These are phyloP conservation scores for Phaethon lepturus DNA, from an alignment of 2,113 vertebrate species.

Conservation along the genomic window DNA sequence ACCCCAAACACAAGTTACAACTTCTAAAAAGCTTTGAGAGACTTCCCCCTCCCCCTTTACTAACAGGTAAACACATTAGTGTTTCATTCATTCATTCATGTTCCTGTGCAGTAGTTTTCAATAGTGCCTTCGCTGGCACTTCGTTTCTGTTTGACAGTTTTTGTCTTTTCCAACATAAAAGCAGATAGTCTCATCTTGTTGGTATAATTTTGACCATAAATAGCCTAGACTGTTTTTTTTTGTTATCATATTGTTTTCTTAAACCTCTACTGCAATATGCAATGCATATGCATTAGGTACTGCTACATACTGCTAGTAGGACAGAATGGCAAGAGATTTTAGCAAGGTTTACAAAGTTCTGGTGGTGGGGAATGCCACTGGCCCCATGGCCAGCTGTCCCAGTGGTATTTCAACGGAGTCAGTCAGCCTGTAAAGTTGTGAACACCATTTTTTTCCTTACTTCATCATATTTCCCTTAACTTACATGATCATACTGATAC, in stretches of 20 bases:
- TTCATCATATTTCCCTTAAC: neutral
- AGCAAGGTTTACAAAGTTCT: neutral
- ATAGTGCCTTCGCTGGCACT: neutral
- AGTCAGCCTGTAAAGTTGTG: neutral
- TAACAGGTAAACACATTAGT: neutral
- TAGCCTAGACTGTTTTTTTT: neutral
- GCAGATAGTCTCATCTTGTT: neutral
- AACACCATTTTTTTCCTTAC: neutral
- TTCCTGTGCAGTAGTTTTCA: neutral
- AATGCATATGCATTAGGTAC: neutral
- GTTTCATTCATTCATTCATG: neutral
- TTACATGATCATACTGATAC: neutral
- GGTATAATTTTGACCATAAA: neutral
- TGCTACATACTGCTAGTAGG: neutral
- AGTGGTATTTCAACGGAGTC: neutral
- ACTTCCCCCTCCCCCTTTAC: neutral
- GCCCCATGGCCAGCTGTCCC: neutral
- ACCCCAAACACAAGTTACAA: neutral
- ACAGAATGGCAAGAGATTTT: neutral
- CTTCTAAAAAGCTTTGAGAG: neutral
- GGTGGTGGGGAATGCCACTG: neutral
- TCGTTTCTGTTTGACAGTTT: neutral
- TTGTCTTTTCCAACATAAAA: neutral
- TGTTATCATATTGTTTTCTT: neutral
- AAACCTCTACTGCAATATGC: neutral